Evolutionary conservation across 2,888 invertebrate species (phyloP).

Genomic region (Thymelicus acteon): DNA sequence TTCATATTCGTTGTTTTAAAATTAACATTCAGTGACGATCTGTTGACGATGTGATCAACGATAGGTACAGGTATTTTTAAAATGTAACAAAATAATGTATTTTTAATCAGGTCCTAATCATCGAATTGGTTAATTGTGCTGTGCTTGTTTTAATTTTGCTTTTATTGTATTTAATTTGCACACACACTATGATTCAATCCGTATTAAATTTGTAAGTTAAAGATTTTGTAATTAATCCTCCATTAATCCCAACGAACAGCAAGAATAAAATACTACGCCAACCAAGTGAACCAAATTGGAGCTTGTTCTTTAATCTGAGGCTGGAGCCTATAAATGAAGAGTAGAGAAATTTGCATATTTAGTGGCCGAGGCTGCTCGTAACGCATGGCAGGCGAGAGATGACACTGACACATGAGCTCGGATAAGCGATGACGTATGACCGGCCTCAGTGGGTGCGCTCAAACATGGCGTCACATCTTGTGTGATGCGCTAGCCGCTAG

Average conservation of each 20-base stretch:
- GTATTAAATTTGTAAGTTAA: too few species aligned
- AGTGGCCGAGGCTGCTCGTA: conserved; percentile 49
- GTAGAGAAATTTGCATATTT: conserved; percentile 54
- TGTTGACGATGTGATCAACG: too few species aligned
- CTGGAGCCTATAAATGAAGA: conserved; percentile 35
- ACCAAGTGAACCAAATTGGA: conserved; percentile 1
- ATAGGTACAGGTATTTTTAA: too few species aligned
- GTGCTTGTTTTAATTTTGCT: too few species aligned
- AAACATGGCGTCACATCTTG: conserved; percentile 58
- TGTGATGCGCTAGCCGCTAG: conserved; percentile 36
- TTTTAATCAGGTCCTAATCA: too few species aligned
- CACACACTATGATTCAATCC: too few species aligned
- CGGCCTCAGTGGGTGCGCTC: conserved; percentile 65
- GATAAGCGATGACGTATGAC: conserved; percentile 75
- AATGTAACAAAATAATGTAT: too few species aligned
- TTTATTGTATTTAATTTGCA: too few species aligned
- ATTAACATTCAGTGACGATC: too few species aligned
- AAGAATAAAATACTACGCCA: neutral
- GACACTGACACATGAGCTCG: conserved; percentile 71
- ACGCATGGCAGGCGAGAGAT: conserved; percentile 45
- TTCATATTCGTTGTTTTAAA: too few species aligned
- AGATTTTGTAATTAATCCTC: neutral
- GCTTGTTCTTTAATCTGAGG: neutral
- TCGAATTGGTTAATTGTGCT: too few species aligned
- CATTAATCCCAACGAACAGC: neutral